phyloP scores from a whole-genome alignment of 1,140 invertebrate species.

The Drosophila ambigua region DNA sequence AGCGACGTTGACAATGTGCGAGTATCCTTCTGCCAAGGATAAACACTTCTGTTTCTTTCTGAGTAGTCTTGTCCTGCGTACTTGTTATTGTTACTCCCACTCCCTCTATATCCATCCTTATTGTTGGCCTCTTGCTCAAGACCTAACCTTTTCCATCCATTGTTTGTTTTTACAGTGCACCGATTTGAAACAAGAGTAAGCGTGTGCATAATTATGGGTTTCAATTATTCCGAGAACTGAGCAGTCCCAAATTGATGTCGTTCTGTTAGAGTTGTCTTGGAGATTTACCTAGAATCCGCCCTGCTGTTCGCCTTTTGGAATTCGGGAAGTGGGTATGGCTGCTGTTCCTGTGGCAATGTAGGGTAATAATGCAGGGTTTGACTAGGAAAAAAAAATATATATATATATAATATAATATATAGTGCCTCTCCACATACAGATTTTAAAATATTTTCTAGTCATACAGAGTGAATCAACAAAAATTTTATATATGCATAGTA shows the following conservation, averaged over 20 bases:
- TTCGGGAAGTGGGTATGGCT: slow-evolving; percentile 51
- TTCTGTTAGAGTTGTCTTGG: slow-evolving; percentile 6
- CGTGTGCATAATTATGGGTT: slow-evolving; percentile 76
- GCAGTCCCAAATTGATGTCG: slow-evolving; percentile 23
- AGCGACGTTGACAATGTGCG: slow-evolving; percentile 54
- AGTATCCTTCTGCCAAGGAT: slow-evolving; percentile 38
- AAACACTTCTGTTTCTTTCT: slow-evolving; percentile 43
- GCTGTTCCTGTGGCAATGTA: slow-evolving; percentile 48
- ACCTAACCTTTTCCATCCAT: slow-evolving; percentile 53
- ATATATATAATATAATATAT: neutral
- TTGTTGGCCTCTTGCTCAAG: slow-evolving; percentile 29
- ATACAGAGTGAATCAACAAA: no score
- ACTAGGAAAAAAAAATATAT: neutral
- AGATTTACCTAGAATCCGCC: slow-evolving; percentile 48
- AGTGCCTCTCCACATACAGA: no score
- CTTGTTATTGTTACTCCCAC: slow-evolving; percentile 43
- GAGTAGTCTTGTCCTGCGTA: slow-evolving; percentile 37
- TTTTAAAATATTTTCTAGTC: no score
- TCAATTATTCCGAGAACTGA: slow-evolving; percentile 68
- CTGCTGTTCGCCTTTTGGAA: slow-evolving; percentile 45
- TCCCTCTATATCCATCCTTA: neutral
- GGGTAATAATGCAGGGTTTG: no score
- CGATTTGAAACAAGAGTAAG: slow-evolving; percentile 50
- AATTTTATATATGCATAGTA: no score
- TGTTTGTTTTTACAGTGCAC: slow-evolving; percentile 69